These are phyloP conservation scores for Phymorhynchus buccinoides DNA, from an alignment of 1,140 invertebrate genomes.

Conservation along the genomic window DNA sequence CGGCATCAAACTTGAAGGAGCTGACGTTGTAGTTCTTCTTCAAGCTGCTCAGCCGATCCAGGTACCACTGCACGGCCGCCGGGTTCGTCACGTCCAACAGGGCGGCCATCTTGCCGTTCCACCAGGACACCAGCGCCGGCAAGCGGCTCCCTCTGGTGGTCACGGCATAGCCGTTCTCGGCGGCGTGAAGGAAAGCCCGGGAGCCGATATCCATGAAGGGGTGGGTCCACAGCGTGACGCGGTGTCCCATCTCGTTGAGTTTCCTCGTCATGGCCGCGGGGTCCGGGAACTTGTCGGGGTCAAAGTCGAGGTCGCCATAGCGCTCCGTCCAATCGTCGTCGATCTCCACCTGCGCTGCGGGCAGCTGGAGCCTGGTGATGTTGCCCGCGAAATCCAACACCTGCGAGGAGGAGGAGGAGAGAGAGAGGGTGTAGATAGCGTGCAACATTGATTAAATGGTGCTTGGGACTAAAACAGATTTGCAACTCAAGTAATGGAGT, in stretches of 20 bases:
- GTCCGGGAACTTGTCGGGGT: conserved; percentile 83
- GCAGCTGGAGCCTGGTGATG: conserved; percentile 82
- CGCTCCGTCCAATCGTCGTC: conserved; percentile 93
- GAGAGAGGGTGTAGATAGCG: too few relatives aligned
- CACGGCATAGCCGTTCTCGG: conserved; percentile 63
- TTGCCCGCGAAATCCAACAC: conserved; percentile 82
- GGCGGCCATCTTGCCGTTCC: conserved; percentile 82
- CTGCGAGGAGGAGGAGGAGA: too few relatives aligned
- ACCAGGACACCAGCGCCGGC: conserved; percentile 82
- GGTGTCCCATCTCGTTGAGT: conserved; percentile 81
- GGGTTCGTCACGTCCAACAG: conserved; percentile 67
- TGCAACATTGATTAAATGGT: too few relatives aligned
- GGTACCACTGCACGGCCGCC: conserved; percentile 81
- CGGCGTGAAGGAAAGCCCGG: conserved; percentile 74
- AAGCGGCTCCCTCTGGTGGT: conserved; percentile 73
- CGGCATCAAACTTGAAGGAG: conserved; percentile 93
- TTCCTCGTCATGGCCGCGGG: conserved; percentile 77
- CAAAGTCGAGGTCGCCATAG: conserved; percentile 87
- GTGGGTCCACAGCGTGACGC: conserved; percentile 91
- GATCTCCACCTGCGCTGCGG: conserved; percentile 88
- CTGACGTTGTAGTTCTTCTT: conserved; percentile 78
- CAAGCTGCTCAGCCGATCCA: conserved; percentile 77
- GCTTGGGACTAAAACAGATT: too few relatives aligned
- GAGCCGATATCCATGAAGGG: conserved; percentile 90
- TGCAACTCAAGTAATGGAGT: too few relatives aligned